Percentiles rank a stretch among this genome's conserved stretches.
phyloP scores from a whole-genome alignment of 2,113 vertebrate species.

The Myiagra hebetior region DNA sequence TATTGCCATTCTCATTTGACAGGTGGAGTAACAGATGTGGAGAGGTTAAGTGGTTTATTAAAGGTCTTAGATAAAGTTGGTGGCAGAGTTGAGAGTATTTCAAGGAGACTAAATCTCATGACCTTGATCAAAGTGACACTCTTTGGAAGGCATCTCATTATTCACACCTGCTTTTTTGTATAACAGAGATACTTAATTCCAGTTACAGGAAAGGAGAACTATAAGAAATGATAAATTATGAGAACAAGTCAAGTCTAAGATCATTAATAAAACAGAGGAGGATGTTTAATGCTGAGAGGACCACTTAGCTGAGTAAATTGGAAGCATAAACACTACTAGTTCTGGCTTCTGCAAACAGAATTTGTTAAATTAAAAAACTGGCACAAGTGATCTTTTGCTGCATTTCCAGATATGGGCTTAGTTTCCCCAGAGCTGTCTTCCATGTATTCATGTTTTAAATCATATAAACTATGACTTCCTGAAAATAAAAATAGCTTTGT shows the following conservation, averaged over 20 bases:
- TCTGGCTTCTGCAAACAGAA: neutral
- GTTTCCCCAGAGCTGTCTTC: neutral
- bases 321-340: neutral
- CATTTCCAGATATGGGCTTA: slow-evolving; percentile 44
- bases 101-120: neutral
- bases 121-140: neutral
- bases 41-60: neutral
- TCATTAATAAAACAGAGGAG: neutral
- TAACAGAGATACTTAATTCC: neutral
- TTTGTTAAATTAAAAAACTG: neutral
- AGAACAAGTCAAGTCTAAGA: neutral
- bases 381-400: neutral
- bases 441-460: slow-evolving; percentile 32
- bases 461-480: slow-evolving; percentile 17
- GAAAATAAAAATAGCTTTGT: slow-evolving; percentile 57
- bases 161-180: neutral
- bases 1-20: neutral
- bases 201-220: neutral
- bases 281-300: neutral
- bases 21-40: neutral
- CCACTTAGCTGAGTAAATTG: neutral
- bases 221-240: neutral
- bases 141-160: neutral
- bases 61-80: neutral
- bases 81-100: neutral